These are phyloP conservation scores for Pagetopsis macropterus DNA, from an alignment of 2,797 vertebrate species.

Conservation along the genomic window DNA sequence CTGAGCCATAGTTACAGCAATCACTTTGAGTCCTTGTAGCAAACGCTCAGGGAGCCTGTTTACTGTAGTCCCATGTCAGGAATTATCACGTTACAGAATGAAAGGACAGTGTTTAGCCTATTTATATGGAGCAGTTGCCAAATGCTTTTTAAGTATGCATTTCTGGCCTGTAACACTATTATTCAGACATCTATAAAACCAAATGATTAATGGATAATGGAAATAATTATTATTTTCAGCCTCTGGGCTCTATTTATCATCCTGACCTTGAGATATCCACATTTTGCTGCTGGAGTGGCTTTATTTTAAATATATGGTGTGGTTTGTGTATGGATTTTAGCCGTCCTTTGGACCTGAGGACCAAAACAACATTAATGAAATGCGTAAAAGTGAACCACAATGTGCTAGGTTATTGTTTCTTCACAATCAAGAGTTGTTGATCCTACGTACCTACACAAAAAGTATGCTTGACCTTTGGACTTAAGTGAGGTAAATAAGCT, in stretches of 20 bases:
- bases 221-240: background rate
- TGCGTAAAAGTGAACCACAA: background rate
- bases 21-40: constrained; percentile 24
- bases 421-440: background rate
- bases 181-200: background rate
- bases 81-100: constrained; percentile 17
- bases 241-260: background rate
- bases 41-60: constrained; percentile 19
- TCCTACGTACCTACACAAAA: background rate
- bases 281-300: background rate
- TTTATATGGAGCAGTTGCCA: background rate
- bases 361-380: background rate
- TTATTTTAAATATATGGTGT: background rate
- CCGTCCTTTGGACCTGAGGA: background rate
- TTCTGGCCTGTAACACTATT: background rate
- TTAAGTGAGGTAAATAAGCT: too few species aligned
- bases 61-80: constrained; percentile 20
- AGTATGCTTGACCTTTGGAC: background rate
- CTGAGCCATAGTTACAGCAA: constrained; percentile 23
- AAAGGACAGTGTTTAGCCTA: background rate
- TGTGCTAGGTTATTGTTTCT: background rate
- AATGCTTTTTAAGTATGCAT: background rate
- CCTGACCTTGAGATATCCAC: background rate
- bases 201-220: background rate
- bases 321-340: background rate